phyloP scores from a whole-genome alignment of 2,797 vertebrate genomes.

The Pipistrellus kuhlii region DNA sequence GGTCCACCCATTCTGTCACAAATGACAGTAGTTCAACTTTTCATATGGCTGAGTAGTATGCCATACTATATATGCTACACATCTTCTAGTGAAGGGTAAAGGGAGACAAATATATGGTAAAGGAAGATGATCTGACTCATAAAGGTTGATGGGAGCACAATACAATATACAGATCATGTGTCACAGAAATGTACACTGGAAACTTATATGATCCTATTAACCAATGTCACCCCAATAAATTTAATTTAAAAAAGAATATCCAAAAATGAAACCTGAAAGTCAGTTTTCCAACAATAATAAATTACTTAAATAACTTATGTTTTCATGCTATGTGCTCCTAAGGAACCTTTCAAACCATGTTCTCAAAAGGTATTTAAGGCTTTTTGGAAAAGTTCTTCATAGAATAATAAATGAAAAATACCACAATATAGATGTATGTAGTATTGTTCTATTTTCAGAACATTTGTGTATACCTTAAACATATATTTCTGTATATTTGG shows the following conservation, averaged over 20 bases:
- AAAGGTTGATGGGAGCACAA: not conserved
- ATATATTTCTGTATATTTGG: not conserved
- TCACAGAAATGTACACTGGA: not conserved
- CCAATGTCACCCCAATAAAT: not conserved
- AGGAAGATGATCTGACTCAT: not conserved
- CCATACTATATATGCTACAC: not conserved
- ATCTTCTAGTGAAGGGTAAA: not conserved
- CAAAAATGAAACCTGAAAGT: not conserved
- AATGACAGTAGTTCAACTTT: not conserved
- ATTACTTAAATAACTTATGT: conserved; percentile 4
- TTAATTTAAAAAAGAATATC: not conserved
- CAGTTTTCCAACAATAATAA: not conserved
- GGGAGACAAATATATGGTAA: not conserved
- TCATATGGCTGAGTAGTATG: not conserved
- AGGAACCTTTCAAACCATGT: not conserved
- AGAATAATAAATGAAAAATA: conserved; percentile 26
- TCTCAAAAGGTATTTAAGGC: not conserved
- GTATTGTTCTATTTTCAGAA: not conserved
- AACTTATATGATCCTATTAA: not conserved
- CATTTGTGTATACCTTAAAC: not conserved
- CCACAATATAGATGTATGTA: not conserved
- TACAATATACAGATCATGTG: not conserved
- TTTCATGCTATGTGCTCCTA: not conserved
- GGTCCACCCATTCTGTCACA: not conserved
- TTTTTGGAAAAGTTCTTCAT: not conserved